Conservation (phyloP, 2,888 invertebrate genomes). For the Aplocera efformata region DNA sequence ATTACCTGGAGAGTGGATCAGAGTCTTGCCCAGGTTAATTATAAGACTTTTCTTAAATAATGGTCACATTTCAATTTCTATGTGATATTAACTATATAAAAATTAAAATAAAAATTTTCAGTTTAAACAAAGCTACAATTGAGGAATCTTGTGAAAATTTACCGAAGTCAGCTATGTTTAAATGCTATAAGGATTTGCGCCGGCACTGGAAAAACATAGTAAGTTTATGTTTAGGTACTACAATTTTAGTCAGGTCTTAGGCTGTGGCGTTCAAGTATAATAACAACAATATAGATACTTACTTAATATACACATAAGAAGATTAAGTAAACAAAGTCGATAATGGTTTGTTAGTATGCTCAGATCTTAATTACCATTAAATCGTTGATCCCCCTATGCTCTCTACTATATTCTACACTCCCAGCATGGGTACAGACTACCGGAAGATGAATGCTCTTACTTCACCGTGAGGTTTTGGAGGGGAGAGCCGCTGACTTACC, state of each 20-base stretch:
- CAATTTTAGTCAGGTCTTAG: no score
- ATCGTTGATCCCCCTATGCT: no score
- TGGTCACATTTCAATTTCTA: no score
- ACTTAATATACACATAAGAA: no score
- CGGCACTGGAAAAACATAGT: slow-evolving; percentile 79
- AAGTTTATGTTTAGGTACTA: slow-evolving; percentile 34
- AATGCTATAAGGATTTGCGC: slow-evolving; percentile 67
- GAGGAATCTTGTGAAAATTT: slow-evolving; percentile 48
- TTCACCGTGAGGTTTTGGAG: slow-evolving; percentile 66
- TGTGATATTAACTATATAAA: no score
- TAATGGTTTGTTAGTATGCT: no score
- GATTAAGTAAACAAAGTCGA: no score
- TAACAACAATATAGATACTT: no score
- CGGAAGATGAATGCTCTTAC: slow-evolving; percentile 55
- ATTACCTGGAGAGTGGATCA: slow-evolving; percentile 54
- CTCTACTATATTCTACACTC: no score
- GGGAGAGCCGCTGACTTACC: slow-evolving; percentile 67
- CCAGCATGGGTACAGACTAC: slow-evolving; percentile 69
- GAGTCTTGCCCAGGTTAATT: slow-evolving; percentile 62
- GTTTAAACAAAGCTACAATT: slow-evolving; percentile 61
- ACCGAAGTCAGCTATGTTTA: slow-evolving; percentile 53
- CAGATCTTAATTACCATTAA: no score
- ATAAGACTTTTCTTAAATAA: neutral
- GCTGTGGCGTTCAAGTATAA: no score
- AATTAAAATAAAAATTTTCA: no score